Conservation (phyloP, 2,113 vertebrate species). For the Xiphophorus hellerii region DNA sequence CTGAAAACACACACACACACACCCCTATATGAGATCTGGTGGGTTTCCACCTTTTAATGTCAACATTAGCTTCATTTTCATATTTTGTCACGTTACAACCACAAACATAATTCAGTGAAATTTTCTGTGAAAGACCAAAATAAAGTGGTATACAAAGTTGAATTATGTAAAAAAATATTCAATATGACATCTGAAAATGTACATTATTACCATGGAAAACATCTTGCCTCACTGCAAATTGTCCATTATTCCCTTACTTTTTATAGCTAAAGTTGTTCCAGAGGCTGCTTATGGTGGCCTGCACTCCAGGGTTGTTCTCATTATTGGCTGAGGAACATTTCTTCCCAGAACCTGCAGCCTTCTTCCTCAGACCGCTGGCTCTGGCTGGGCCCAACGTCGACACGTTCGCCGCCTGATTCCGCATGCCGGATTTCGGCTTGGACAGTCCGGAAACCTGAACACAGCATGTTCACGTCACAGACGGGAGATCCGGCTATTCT, state of each 20-base stretch:
- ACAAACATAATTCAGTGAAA: no score
- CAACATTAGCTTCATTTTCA: no score
- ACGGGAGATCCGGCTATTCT: neutral
- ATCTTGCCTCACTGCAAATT: no score
- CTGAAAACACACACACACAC: slow-evolving; percentile 72
- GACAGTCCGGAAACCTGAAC: slow-evolving; percentile 85
- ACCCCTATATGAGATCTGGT: rapidly evolving
- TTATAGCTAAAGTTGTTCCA: slow-evolving; percentile 93
- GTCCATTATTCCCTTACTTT: slow-evolving; percentile 72
- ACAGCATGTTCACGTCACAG: neutral
- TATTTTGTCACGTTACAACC: no score
- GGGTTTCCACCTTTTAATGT: no score
- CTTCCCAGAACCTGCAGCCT: slow-evolving; percentile 65
- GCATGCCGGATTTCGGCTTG: slow-evolving; percentile 67
- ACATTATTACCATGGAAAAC: no score
- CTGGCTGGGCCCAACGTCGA: slow-evolving; percentile 80
- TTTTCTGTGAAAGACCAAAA: no score
- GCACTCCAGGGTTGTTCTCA: slow-evolving; percentile 87
- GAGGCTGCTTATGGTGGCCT: slow-evolving; percentile 87
- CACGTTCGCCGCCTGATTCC: slow-evolving; percentile 66
- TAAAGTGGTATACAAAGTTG: no score
- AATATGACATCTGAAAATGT: no score
- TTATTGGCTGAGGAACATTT: slow-evolving; percentile 66
- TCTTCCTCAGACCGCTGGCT: slow-evolving; percentile 89
- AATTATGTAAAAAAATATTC: no score